phyloP scores from a whole-genome alignment of 2,113 vertebrate genomes.

The Naja naja region DNA sequence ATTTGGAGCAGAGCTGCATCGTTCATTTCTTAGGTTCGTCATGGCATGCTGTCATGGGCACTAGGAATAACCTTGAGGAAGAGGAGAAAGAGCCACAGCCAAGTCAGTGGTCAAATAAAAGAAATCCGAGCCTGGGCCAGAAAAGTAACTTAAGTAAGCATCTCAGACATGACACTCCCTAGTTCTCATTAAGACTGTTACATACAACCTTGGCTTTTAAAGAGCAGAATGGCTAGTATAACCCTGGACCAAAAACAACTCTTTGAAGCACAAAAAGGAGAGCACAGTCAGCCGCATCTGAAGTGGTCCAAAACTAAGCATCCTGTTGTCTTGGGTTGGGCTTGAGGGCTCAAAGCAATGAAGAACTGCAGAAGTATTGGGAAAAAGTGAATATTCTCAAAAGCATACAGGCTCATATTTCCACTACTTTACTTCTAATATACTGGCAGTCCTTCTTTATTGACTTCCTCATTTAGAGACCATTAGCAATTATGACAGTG shows the following conservation, averaged over 20 bases:
- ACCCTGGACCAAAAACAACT: not conserved
- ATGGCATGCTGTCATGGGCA: not conserved
- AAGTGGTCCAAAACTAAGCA: not conserved
- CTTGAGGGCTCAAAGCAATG: not conserved
- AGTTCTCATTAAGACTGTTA: not conserved
- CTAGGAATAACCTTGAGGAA: not conserved
- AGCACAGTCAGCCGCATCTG: not conserved
- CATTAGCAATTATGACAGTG: not conserved
- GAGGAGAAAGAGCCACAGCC: not conserved
- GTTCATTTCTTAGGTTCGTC: not conserved
- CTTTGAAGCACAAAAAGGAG: not conserved
- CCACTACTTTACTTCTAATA: not conserved
- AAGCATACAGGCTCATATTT: too few species aligned
- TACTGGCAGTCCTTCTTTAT: not conserved
- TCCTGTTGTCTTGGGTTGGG: not conserved
- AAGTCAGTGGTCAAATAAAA: not conserved
- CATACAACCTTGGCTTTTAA: not conserved
- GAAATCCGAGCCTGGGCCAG: not conserved
- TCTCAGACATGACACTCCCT: not conserved
- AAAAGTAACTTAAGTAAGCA: not conserved
- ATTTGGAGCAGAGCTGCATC: too few species aligned
- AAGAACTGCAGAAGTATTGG: not conserved
- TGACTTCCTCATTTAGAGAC: not conserved
- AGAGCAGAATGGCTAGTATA: not conserved
- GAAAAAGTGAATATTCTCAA: not conserved